phyloP scores from a whole-genome alignment of 2,113 vertebrate genomes.

The Callipepla squamata region DNA sequence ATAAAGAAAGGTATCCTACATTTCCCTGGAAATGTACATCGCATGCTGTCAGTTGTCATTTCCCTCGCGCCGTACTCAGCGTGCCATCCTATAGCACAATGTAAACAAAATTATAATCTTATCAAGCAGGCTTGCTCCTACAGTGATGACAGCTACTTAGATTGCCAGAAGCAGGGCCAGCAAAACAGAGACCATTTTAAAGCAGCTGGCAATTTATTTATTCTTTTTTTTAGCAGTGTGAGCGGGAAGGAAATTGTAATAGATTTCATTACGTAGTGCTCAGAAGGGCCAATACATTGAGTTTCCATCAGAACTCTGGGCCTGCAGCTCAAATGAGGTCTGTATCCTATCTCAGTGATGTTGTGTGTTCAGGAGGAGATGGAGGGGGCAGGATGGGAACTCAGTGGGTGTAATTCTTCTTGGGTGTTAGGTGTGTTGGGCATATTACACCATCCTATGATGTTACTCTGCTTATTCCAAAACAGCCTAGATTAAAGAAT shows the following conservation, averaged over 20 bases:
- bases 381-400: not conserved
- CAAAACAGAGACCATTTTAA: conserved; percentile 62
- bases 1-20: not conserved
- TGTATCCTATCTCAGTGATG: not conserved
- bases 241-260: conserved; percentile 64
- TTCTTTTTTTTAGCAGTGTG: conserved; percentile 50
- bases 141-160: conserved; percentile 64
- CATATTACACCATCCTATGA: not conserved
- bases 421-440: not conserved
- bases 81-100: conserved; percentile 73
- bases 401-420: not conserved
- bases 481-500: not conserved
- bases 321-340: not conserved
- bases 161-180: conserved; percentile 64
- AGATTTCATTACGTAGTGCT: conserved; percentile 60
- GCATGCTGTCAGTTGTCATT: conserved; percentile 67
- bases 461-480: not conserved
- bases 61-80: conserved; percentile 64
- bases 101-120: conserved; percentile 83
- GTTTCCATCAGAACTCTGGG: not conserved
- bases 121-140: conserved; percentile 72
- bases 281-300: not conserved
- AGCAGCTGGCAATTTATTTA: conserved; percentile 55
- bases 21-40: conserved; percentile 42
- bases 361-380: not conserved